Evolutionary conservation across 2,113 vertebrate genomes (phyloP).

Genomic region (Oostethus manadensis): DNA sequence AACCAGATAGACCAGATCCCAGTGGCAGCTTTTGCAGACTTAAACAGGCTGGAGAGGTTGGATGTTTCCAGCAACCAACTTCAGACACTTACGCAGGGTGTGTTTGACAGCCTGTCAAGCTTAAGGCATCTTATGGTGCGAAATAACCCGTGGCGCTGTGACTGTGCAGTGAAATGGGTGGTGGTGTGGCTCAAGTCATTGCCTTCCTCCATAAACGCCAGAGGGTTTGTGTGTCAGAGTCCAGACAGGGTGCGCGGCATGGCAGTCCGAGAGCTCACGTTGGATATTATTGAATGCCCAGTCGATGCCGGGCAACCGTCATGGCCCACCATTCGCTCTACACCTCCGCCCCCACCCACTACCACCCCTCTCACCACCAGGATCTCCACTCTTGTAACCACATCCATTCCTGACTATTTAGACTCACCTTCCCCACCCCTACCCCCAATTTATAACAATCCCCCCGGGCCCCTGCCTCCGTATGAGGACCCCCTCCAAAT

Average conservation of each 20-base stretch:
- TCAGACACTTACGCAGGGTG: constrained; percentile 82
- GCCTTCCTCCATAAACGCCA: constrained; percentile 83
- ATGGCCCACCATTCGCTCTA: constrained; percentile 67
- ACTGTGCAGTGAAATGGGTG: constrained; percentile 95
- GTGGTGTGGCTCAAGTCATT: constrained; percentile 92
- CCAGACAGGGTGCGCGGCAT: constrained; percentile 92
- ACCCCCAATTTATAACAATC: constrained; percentile 70
- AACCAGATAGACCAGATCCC: constrained; percentile 95
- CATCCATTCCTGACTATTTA: constrained; percentile 51
- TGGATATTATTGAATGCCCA: constrained; percentile 89
- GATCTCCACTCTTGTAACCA: constrained; percentile 46
- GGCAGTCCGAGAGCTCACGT: constrained; percentile 91
- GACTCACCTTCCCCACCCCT: constrained; percentile 58
- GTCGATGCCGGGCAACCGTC: constrained; percentile 61
- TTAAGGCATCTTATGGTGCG: constrained; percentile 86
- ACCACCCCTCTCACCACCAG: constrained; percentile 48
- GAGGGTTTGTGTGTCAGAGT: constrained; percentile 90
- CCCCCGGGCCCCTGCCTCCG: constrained; percentile 73
- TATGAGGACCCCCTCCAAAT: constrained; percentile 83
- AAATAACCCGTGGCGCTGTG: constrained; percentile 93
- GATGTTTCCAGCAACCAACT: constrained; percentile 94
- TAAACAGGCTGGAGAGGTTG: constrained; percentile 86
- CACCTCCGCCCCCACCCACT: constrained; percentile 63
- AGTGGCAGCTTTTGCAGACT: constrained; percentile 81
- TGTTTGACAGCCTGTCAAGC: constrained; percentile 85